A percentile compares a stretch with the other conserved stretches of the same genome.
These are phyloP conservation scores for Melanerpes formicivorus DNA, from an alignment of 2,113 vertebrate genomes.

Conservation along the genomic window DNA sequence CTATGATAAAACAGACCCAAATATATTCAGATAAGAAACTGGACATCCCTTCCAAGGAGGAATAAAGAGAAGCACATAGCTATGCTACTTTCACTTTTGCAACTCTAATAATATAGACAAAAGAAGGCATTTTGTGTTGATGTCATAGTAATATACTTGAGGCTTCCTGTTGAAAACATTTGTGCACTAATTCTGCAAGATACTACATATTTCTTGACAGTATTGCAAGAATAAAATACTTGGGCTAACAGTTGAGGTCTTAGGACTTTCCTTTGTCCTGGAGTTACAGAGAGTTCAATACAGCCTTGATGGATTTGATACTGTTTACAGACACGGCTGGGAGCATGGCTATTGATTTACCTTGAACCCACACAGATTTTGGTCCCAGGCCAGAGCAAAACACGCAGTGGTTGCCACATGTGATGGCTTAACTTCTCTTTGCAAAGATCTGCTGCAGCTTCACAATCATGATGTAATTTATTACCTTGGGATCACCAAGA, in stretches of 20 bases:
- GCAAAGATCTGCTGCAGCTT: neutral
- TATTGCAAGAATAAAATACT: neutral
- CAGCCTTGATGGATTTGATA: neutral
- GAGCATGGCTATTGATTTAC: neutral
- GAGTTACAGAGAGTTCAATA: neutral
- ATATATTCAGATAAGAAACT: neutral
- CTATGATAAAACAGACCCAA: neutral
- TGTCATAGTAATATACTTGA: neutral
- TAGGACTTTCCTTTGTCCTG: neutral
- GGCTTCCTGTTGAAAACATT: neutral
- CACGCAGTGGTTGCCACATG: neutral
- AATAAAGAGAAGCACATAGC: neutral
- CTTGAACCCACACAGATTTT: neutral
- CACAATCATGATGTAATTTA: accelerated
- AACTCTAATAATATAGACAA: neutral
- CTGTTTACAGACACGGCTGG: neutral
- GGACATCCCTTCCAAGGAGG: accelerated
- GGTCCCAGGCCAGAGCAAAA: neutral
- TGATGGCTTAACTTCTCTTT: neutral
- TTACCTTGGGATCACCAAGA: neutral
- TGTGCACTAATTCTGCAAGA: neutral
- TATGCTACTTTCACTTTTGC: neutral
- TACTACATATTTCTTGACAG: neutral
- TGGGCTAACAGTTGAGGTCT: neutral
- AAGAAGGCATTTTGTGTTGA: neutral